phyloP scores from a whole-genome alignment of 2,888 invertebrate genomes.

The Sabatieria punctata region DNA sequence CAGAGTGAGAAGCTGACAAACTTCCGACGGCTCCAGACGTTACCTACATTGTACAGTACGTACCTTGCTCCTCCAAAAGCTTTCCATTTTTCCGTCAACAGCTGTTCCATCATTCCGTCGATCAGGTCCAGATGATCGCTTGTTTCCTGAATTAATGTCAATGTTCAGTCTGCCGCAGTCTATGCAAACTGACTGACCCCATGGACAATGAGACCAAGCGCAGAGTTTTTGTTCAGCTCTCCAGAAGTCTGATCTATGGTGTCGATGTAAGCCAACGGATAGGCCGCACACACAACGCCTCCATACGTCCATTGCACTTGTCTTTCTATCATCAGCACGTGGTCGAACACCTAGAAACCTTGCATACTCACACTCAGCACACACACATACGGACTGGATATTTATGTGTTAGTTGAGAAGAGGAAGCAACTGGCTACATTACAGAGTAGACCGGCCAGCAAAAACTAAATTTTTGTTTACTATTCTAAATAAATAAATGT shows the following conservation, averaged over 20 bases:
- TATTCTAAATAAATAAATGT: too few relatives aligned
- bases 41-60: constrained; percentile 15
- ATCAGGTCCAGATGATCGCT: constrained; percentile 82
- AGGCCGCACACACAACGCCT: constrained; percentile 80
- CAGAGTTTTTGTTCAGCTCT: constrained; percentile 82
- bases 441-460: too few relatives aligned
- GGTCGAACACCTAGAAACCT: constrained; percentile 62
- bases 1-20: constrained; percentile 11
- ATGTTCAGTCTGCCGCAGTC: too few relatives aligned
- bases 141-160: constrained; percentile 51
- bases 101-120: constrained; percentile 79
- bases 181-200: constrained; percentile 58
- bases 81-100: constrained; percentile 92
- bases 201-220: constrained; percentile 83
- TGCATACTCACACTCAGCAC: too few relatives aligned
- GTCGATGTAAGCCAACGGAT: constrained; percentile 78
- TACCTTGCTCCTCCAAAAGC: constrained; percentile 69
- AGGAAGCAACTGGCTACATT: background rate
- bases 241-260: constrained; percentile 80
- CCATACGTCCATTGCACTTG: constrained; percentile 96
- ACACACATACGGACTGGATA: constrained; percentile 13
- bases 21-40: background rate
- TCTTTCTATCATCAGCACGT: constrained; percentile 81
- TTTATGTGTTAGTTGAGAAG: background rate
- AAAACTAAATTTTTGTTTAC: too few relatives aligned